phyloP scores from a whole-genome alignment of 2,113 vertebrate genomes.

The Triplophysa rosa region DNA sequence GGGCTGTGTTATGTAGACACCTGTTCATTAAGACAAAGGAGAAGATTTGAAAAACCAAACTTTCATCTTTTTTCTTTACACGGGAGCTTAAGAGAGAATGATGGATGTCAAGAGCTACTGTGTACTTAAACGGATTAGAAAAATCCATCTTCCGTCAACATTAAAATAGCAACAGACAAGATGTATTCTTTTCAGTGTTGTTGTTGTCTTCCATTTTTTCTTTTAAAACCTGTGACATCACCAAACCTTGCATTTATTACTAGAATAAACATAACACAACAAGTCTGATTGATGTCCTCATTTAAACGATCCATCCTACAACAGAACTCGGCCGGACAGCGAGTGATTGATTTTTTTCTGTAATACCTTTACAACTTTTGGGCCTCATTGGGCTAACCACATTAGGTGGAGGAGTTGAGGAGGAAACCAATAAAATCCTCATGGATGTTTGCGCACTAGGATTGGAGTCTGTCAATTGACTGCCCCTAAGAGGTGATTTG shows the following conservation, averaged over 20 bases:
- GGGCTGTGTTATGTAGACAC: conserved; percentile 77
- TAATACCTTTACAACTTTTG: conserved; percentile 70
- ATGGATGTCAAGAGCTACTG: conserved; percentile 5
- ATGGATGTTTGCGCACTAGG: conserved; percentile 75
- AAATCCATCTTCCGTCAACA: background rate
- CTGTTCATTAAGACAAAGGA: conserved; percentile 71
- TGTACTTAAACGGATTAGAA: conserved; percentile 6
- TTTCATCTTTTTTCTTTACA: conserved; percentile 51
- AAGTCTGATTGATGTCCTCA: conserved; percentile 43
- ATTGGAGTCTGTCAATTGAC: conserved; percentile 73
- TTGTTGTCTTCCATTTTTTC: background rate
- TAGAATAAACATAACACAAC: conserved; percentile 19
- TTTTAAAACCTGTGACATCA: background rate
- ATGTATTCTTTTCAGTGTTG: background rate
- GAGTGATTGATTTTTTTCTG: conserved; percentile 69
- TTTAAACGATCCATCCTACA: conserved; percentile 52
- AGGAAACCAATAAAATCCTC: conserved; percentile 71
- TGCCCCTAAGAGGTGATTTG: conserved; percentile 75
- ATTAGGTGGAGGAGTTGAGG: conserved; percentile 70
- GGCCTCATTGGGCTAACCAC: conserved; percentile 70
- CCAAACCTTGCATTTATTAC: background rate
- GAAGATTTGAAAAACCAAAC: conserved; percentile 58
- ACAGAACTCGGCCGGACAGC: conserved; percentile 55
- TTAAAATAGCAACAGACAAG: conserved; percentile 5
- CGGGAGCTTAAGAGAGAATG: conserved; percentile 45